Evolutionary conservation across 2,797 vertebrate genomes (phyloP), one percentile per base, ranked within the genome.

Genomic region (Hafferia zeledoni): DNA sequence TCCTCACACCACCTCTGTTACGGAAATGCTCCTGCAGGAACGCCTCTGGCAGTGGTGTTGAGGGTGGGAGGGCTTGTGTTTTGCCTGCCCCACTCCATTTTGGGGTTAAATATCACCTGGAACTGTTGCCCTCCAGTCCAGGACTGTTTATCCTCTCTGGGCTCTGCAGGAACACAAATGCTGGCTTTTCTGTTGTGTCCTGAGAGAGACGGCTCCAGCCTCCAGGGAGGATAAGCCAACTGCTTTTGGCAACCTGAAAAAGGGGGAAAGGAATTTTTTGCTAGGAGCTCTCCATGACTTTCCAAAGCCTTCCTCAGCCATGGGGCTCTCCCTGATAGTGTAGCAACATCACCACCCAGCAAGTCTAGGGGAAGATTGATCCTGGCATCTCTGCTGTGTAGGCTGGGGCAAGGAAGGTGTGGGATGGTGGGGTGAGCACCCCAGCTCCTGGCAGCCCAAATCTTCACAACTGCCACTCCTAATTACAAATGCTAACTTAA

Each of bases 161-260:
- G 1, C 25, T 31, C 71, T 46, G 28, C 79, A 27, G 30, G 65
- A 22, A 12, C 2, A 5, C 10, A 2, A 10, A 4, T 6, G 9
- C 6, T 11, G 18, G 16, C 25, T 75, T 81, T 14, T 25, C 17
- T 35, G 23, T 28, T 2, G 1, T 19, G 9, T 33, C 14, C 47
- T 1, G 2, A 41, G 33, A 37, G 28, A 14, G 24, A 31, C 27
- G 33, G 39, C 65, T 55, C 35, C n/a, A 30, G 31, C 10, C 6
- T 13, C 7, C 14, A 18, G 59, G 24, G 31, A 46, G 33, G n/a
- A 46, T 10, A 46, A 56, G 8, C 30, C 12, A 12, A 23, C 23
- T 1, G 23, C 41, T 19, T 37, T 70, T 41, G n/a, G 11, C 35
- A 5, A 2, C 4, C 17, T 0, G 0, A 41, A 20, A 60, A 64